phyloP scores from a whole-genome alignment of 2,888 invertebrate species.

The Acanthopleura granulata region DNA sequence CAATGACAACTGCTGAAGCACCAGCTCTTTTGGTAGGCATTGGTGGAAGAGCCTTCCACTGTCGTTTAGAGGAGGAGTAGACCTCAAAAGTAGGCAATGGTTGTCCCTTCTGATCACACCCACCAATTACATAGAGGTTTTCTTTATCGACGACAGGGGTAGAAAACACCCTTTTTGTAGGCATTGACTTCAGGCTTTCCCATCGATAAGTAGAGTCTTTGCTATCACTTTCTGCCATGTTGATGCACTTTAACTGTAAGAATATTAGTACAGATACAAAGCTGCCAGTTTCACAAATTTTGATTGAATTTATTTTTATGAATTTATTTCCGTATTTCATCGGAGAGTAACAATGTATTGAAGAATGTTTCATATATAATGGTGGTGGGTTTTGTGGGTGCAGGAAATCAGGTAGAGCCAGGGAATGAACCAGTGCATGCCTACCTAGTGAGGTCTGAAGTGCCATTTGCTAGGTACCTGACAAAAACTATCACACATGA shows the following conservation, averaged over 20 bases:
- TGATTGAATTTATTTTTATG: no score
- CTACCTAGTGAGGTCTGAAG: no score
- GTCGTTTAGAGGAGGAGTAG: slow-evolving; percentile 46
- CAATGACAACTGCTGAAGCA: slow-evolving; percentile 50
- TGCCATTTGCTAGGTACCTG: no score
- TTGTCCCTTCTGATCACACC: slow-evolving; percentile 63
- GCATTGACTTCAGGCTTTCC: slow-evolving; percentile 57
- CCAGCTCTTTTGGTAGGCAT: slow-evolving; percentile 66
- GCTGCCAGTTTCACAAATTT: no score
- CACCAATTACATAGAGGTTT: slow-evolving; percentile 62
- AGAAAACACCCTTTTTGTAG: slow-evolving; percentile 63
- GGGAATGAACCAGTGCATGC: no score
- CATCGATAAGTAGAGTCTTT: slow-evolving; percentile 36
- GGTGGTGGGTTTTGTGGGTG: no score
- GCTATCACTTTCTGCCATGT: slow-evolving; percentile 11
- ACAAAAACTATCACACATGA: no score
- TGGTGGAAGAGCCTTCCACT: slow-evolving; percentile 49
- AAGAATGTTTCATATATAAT: no score
- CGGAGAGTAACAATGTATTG: no score
- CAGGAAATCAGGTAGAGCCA: no score
- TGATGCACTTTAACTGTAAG: no score
- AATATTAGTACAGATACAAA: background rate
- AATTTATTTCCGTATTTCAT: no score
- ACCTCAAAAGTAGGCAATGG: slow-evolving; percentile 63
- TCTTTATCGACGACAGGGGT: slow-evolving; percentile 52